phyloP scores from a whole-genome alignment of 1,140 invertebrate genomes.

The Coenobita brevimanus region DNA sequence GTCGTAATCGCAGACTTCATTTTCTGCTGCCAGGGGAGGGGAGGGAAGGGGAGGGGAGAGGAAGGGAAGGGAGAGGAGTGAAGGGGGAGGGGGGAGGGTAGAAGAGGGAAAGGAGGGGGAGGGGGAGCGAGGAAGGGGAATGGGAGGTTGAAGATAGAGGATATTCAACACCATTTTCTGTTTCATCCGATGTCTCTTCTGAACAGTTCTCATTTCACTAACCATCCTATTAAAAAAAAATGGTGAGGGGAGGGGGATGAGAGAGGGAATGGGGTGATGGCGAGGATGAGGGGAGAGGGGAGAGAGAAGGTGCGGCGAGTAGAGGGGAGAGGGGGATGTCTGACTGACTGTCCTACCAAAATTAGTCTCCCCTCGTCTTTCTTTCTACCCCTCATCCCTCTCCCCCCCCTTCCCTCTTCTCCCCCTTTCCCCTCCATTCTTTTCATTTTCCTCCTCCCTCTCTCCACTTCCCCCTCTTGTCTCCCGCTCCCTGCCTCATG shows the following conservation, averaged over 20 bases:
- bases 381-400: slow-evolving; percentile 3
- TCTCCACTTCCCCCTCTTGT: neutral
- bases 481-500: neutral
- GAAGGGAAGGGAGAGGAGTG: no score
- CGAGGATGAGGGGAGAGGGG: no score
- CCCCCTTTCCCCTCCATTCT: neutral
- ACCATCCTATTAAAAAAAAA: no score
- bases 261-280: no score
- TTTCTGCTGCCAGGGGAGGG: no score
- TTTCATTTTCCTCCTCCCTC: neutral
- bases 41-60: neutral
- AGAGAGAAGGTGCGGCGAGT: no score
- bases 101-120: neutral
- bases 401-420: slow-evolving; percentile 1
- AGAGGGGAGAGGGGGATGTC: neutral
- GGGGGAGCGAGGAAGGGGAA: neutral
- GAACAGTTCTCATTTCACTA: no score
- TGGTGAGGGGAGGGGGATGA: no score
- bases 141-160: no score
- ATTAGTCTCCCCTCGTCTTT: neutral
- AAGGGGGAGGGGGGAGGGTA: neutral
- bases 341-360: neutral
- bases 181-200: no score
- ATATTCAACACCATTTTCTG: no score
- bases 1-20: no score